Evolutionary conservation across 2,888 invertebrate species (phyloP).

Genomic region (Tetranychus piercei): DNA sequence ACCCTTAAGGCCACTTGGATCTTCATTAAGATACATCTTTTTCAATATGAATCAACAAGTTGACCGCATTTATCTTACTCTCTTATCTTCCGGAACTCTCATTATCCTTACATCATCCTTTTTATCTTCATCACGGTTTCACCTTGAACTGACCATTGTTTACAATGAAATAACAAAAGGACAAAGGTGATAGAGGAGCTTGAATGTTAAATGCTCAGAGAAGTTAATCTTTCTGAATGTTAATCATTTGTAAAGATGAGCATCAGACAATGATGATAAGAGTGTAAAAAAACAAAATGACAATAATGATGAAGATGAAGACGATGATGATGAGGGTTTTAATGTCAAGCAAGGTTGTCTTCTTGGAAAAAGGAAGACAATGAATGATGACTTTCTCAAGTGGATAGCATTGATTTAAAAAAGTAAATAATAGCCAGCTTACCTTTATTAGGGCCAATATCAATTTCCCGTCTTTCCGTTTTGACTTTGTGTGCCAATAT

Average conservation of each 20-base stretch:
- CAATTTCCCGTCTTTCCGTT: conserved; percentile 46
- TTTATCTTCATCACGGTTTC: neutral
- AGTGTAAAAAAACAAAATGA: neutral
- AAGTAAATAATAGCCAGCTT: conserved; percentile 15
- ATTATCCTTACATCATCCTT: neutral
- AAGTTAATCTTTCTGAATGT: no score
- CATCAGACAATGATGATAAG: neutral
- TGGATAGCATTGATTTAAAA: neutral
- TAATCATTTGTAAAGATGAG: neutral
- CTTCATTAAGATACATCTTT: neutral
- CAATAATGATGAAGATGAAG: no score
- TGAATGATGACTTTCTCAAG: neutral
- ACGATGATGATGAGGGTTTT: neutral
- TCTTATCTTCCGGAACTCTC: neutral
- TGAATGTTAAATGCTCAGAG: no score
- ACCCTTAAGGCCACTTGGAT: neutral
- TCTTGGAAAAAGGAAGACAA: neutral
- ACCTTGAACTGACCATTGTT: neutral
- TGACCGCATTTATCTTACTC: neutral
- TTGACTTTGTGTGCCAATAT: conserved; percentile 50
- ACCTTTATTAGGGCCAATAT: conserved; percentile 44
- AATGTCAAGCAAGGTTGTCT: neutral
- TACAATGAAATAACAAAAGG: neutral
- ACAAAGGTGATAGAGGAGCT: neutral
- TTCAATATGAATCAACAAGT: neutral